phyloP scores from a whole-genome alignment of 2,888 invertebrate species.

The Amphipyra tragopoginis region DNA sequence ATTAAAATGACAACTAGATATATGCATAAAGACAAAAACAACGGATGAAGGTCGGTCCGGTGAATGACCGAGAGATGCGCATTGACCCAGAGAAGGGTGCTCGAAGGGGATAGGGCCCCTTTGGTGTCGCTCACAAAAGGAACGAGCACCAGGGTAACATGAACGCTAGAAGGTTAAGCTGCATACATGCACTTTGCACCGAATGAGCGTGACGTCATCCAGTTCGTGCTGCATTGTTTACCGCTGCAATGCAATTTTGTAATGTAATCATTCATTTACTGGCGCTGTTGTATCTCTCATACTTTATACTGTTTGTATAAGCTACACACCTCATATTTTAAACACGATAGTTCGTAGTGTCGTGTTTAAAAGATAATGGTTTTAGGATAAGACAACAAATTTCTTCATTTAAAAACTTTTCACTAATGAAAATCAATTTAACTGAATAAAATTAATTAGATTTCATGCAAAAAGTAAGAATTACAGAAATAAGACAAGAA shows the following conservation, averaged over 20 bases:
- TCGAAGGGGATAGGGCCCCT: constrained; percentile 89
- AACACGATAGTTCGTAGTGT: too few species aligned
- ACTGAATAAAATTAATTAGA: neutral
- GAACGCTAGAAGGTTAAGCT: constrained; percentile 83
- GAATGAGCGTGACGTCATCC: constrained; percentile 85
- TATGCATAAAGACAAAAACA: constrained; percentile 51
- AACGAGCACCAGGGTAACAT: constrained; percentile 86
- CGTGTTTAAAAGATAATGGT: too few species aligned
- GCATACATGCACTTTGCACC: constrained; percentile 90
- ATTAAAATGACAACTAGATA: constrained; percentile 30
- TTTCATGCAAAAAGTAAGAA: neutral
- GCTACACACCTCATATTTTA: too few species aligned
- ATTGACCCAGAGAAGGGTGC: constrained; percentile 89
- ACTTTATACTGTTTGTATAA: neutral
- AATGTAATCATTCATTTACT: constrained; percentile 57
- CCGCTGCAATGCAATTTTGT: constrained; percentile 76
- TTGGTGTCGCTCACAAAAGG: constrained; percentile 88
- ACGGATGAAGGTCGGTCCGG: constrained; percentile 67
- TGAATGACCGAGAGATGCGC: constrained; percentile 82
- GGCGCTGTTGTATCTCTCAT: constrained; percentile 20
- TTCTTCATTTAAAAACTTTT: too few species aligned
- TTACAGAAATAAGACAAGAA: neutral
- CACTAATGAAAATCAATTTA: neutral
- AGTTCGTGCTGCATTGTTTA: constrained; percentile 84
- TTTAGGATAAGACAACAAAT: too few species aligned